Conservation (phyloP, 2,113 vertebrate genomes). For the Corythaixoides concolor region DNA sequence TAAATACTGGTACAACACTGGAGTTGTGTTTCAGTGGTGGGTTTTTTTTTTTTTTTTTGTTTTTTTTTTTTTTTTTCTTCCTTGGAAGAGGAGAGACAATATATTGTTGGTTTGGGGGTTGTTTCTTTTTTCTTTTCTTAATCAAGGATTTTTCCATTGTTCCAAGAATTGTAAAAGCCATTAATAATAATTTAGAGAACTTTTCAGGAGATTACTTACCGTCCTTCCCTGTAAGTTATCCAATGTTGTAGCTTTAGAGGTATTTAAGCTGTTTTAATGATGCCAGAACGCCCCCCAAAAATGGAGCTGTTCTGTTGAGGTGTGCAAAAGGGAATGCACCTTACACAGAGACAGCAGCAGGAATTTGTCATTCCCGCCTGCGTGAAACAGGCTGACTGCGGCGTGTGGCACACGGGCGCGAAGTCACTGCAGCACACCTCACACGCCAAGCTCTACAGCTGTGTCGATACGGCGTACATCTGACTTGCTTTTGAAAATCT, state of each 20-base stretch:
- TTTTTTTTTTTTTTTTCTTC: not conserved
- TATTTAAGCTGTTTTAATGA: not conserved
- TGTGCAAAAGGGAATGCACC: not conserved
- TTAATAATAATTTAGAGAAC: not conserved
- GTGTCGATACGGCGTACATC: fast-evolving
- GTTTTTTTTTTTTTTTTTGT: too few relatives aligned
- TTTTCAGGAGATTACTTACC: not conserved
- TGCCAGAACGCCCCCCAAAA: not conserved
- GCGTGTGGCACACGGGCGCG: not conserved
- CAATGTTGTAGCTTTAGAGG: not conserved
- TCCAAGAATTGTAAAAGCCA: not conserved
- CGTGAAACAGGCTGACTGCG: not conserved
- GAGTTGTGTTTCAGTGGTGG: not conserved
- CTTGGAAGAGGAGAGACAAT: not conserved
- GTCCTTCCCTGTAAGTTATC: not conserved
- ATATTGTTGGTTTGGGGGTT: not conserved
- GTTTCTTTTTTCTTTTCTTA: not conserved
- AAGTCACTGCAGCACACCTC: not conserved
- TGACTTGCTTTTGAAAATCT: not conserved
- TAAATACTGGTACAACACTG: not conserved
- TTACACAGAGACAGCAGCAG: not conserved
- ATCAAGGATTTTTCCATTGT: not conserved
- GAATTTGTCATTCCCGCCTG: not conserved
- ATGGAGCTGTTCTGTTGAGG: not conserved
- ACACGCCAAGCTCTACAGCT: fast-evolving